phyloP scores from a whole-genome alignment of 2,888 invertebrate species.

The Sinhomidia bicolor region DNA sequence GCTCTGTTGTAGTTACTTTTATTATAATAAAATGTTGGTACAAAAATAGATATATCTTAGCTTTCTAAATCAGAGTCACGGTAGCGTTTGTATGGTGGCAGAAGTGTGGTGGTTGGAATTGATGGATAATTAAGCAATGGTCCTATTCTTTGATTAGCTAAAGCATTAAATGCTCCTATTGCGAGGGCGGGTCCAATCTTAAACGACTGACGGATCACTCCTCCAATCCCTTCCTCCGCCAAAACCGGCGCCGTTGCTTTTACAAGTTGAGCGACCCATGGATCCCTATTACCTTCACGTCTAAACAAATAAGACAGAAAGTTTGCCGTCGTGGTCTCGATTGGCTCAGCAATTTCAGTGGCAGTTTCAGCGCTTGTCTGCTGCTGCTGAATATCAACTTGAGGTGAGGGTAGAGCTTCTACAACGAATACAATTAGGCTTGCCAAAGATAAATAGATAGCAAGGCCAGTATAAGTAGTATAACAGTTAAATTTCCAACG shows the following conservation, averaged over 20 bases:
- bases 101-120: constrained; percentile 54
- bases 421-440: background rate
- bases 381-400: background rate
- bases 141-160: constrained; percentile 51
- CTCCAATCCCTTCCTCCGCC: constrained; percentile 59
- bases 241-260: constrained; percentile 51
- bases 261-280: constrained; percentile 58
- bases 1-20: background rate
- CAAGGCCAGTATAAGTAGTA: too few species aligned
- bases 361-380: background rate
- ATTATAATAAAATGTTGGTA: background rate
- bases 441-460: too few species aligned
- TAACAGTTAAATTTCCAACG: too few species aligned
- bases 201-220: constrained; percentile 53
- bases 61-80: constrained; percentile 2
- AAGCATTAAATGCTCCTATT: constrained; percentile 34
- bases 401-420: background rate
- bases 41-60: background rate
- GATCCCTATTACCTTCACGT: constrained; percentile 30
- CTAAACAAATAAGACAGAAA: constrained; percentile 54
- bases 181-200: constrained; percentile 41
- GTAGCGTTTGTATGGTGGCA: constrained; percentile 56
- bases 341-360: background rate
- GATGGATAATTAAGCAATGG: constrained; percentile 56
- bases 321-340: constrained; percentile 18